Evolutionary conservation across 2,888 invertebrate genomes (phyloP), one percentile per base, ranked within the genome.

Genomic region (Trilocha varians): DNA sequence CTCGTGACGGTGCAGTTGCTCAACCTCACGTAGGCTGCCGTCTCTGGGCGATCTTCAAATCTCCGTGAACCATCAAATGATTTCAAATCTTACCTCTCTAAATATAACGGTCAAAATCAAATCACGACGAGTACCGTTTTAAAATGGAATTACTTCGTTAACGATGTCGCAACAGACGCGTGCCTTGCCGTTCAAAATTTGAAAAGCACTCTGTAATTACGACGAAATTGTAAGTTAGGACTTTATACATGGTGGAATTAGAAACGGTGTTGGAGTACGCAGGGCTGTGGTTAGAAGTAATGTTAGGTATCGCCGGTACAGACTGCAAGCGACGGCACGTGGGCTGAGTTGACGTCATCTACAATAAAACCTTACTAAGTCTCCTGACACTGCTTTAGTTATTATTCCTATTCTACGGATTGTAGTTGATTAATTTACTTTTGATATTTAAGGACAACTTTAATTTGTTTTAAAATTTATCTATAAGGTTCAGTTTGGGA

Each of bases 141-240:
- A 49, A 69, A 68, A 69, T 63, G 60, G 57, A 62, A 61, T 62
- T 59, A 67, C 58, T 47, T 52, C 48, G 57, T 57, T 53, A 49
- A 48, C 48, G 56, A 52, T 82, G 78, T 78, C 63, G 80, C 72
- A 82, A 80, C 67, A 52, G 77, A 71, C 79, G 78, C 79, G 78
- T 79, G 79, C 74, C 72, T 62, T 48, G 55, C 25, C 25, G 25
- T 41, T 47, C 15, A 16, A 41, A 13, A 45, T 44, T 45, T 44
- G 40, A 45, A 45, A 42, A 44, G 39, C 40, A 35, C 16, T 34
- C 38, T 42, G 36, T 40, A 39, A 41, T 42, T 36, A 41, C 14
- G 15, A 36, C 25, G 45, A 41, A 33, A 43, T 49, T 55, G 48
- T 41, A 70, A 57, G 58, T 49, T 62, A 45, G 25, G 48, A 53